phyloP scores from a whole-genome alignment of 1,140 invertebrate genomes.

The Heliconius hewitsoni region DNA sequence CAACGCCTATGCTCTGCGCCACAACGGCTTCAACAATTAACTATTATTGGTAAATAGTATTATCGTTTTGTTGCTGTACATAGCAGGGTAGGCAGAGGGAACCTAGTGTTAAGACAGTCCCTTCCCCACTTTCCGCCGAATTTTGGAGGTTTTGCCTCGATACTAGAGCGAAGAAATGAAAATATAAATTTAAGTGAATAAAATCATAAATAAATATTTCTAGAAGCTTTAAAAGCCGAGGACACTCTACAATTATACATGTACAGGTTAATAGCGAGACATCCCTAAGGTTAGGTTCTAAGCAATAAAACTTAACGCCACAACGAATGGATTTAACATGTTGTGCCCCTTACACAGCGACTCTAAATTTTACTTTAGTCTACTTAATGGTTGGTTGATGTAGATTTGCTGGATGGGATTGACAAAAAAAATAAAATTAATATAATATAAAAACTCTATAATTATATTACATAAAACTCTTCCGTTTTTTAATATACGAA shows the following conservation, averaged over 20 bases:
- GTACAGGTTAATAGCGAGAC: slow-evolving; percentile 24
- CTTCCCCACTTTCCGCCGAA: too few relatives aligned
- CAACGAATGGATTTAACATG: slow-evolving; percentile 64
- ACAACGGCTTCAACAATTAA: too few relatives aligned
- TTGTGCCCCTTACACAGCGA: slow-evolving; percentile 44
- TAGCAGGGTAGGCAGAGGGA: too few relatives aligned
- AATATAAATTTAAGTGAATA: too few relatives aligned
- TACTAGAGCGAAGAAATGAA: too few relatives aligned
- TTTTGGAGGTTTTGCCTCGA: too few relatives aligned
- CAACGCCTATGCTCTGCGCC: too few relatives aligned
- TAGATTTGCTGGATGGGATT: slow-evolving; percentile 38
- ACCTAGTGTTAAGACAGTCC: too few relatives aligned
- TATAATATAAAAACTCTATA: background rate
- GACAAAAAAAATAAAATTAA: background rate
- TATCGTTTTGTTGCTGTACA: too few relatives aligned
- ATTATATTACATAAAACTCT: too few relatives aligned
- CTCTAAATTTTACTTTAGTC: slow-evolving; percentile 66
- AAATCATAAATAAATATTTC: background rate
- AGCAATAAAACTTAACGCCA: slow-evolving; percentile 53
- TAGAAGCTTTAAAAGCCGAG: background rate
- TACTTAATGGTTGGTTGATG: slow-evolving; percentile 46
- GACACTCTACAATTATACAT: background rate
- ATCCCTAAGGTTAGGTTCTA: slow-evolving; percentile 32
- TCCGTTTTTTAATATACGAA: too few relatives aligned
- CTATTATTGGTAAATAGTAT: too few relatives aligned